Percentiles rank a stretch among this genome's conserved stretches.
These are phyloP conservation scores for Sclerodermus sp. DNA, from an alignment of 2,888 invertebrate genomes.

Conservation along the genomic window DNA sequence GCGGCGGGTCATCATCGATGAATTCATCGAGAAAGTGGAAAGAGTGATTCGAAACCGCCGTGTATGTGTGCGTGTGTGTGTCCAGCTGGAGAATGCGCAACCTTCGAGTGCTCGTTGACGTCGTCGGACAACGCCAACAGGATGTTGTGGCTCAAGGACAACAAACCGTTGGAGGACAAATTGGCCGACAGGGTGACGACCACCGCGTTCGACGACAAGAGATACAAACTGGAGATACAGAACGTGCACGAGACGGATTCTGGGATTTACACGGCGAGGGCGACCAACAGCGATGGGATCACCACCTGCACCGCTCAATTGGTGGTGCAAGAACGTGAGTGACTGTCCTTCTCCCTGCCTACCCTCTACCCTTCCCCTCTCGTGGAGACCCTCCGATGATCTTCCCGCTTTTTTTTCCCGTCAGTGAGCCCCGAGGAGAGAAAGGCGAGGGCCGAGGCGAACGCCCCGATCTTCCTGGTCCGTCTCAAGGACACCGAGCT, in stretches of 20 bases:
- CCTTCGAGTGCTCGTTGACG: slow-evolving; percentile 76
- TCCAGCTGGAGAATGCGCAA: slow-evolving; percentile 80
- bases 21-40: too few relatives aligned
- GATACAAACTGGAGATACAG: slow-evolving; percentile 72
- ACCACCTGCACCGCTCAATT: slow-evolving; percentile 85
- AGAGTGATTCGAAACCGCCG: too few relatives aligned
- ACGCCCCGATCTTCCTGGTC: slow-evolving; percentile 82
- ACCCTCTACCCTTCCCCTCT: too few relatives aligned
- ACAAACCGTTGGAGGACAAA: slow-evolving; percentile 75
- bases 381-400: too few relatives aligned
- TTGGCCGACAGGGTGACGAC: slow-evolving; percentile 75
- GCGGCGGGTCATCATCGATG: too few relatives aligned
- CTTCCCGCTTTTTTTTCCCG: too few relatives aligned
- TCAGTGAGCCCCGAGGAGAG: slow-evolving; percentile 74
- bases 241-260: slow-evolving; percentile 77
- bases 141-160: slow-evolving; percentile 86
- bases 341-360: neutral
- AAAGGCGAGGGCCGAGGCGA: slow-evolving; percentile 68
- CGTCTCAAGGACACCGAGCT: slow-evolving; percentile 86
- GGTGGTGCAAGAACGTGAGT: slow-evolving; percentile 81
- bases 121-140: slow-evolving; percentile 62
- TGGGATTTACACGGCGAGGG: slow-evolving; percentile 89
- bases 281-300: slow-evolving; percentile 78
- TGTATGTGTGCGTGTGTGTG: neutral
- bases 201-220: slow-evolving; percentile 61